Conservation (phyloP, 2,888 invertebrate species). For the Ennomos quercinarius region DNA sequence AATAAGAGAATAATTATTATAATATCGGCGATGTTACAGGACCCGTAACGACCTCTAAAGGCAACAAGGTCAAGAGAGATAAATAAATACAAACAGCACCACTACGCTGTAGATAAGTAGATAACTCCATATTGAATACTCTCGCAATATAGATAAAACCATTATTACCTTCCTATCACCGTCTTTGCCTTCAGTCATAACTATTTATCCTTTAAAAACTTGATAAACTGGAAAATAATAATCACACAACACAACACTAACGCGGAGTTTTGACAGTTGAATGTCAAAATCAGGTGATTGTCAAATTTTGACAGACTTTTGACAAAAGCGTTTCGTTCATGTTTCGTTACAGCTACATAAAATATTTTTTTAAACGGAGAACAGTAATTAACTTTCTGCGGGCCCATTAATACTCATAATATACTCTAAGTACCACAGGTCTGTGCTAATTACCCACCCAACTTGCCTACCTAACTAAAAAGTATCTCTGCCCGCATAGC, state of each 20-base stretch:
- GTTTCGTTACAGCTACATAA: no score
- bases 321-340: constrained; percentile 48
- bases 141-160: constrained; percentile 53
- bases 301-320: constrained; percentile 49
- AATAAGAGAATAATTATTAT: constrained; percentile 23
- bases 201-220: constrained; percentile 52
- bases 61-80: constrained; percentile 66
- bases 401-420: no score
- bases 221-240: constrained; percentile 32
- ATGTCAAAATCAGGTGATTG: constrained; percentile 51
- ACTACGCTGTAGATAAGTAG: constrained; percentile 40
- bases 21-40: constrained; percentile 36
- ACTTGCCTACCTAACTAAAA: no score
- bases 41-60: constrained; percentile 64
- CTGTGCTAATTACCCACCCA: no score
- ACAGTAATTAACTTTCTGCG: no score
- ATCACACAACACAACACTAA: constrained; percentile 41
- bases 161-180: constrained; percentile 75
- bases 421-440: no score
- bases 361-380: no score
- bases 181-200: constrained; percentile 67
- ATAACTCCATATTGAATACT: constrained; percentile 39
- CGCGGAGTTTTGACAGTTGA: constrained; percentile 36
- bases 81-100: constrained; percentile 54
- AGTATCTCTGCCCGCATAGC: no score